Percentiles rank a stretch among this genome's conserved stretches.
Evolutionary conservation across 1,140 invertebrate genomes (phyloP).

Genomic region (Helicoverpa zea): DNA sequence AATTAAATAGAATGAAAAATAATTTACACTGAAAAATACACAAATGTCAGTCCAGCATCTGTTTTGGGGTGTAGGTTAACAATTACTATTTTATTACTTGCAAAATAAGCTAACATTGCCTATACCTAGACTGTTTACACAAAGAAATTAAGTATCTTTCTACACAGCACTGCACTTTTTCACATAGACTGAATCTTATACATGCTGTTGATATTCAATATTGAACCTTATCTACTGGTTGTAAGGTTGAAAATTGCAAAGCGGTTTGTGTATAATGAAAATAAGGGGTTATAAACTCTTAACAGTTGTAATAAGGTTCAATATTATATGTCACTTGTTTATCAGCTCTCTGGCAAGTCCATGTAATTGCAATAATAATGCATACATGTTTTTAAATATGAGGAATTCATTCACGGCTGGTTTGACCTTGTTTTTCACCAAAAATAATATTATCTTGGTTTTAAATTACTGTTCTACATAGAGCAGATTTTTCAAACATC

Average conservation of each 20-base stretch:
- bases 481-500: too few relatives aligned
- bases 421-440: not conserved
- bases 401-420: not conserved
- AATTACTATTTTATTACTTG: not conserved
- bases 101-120: not conserved
- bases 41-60: too few relatives aligned
- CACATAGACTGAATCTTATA: constrained; percentile 1
- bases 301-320: not conserved
- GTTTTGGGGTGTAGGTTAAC: not conserved
- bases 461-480: too few relatives aligned
- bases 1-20: not conserved
- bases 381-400: not conserved
- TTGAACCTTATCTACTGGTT: not conserved
- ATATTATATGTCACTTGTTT: constrained; percentile 6
- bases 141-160: not conserved
- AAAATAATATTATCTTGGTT: too few relatives aligned
- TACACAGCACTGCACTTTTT: constrained; percentile 4
- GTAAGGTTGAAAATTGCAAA: constrained; percentile 20
- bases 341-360: not conserved
- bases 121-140: too few relatives aligned
- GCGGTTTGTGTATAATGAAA: not conserved
- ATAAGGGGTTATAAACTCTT: constrained; percentile 10
- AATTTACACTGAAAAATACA: too few relatives aligned
- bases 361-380: not conserved
- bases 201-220: not conserved